Evolutionary conservation across 2,797 vertebrate genomes (phyloP), one percentile per base, ranked within the genome.

Genomic region (Rhabdomys pumilio): DNA sequence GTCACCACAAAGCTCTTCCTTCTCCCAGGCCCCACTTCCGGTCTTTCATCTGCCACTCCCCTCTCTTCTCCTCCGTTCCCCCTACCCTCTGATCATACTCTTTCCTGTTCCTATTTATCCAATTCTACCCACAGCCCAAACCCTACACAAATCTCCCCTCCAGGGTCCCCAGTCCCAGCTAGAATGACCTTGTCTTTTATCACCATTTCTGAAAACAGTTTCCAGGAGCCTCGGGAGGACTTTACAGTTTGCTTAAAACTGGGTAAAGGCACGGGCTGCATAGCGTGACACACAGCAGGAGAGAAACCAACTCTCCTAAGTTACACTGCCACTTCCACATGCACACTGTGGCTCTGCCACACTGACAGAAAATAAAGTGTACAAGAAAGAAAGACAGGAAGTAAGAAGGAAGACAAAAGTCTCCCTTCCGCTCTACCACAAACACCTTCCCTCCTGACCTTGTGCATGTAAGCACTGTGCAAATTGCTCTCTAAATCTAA

Each of bases 101-200:
- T 29, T 89, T 41, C 57, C 82, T 97, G 15, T 47, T 91, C 65
- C 24, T 6, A 94, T 95, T 80, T 75, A 82, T 47, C 15, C 38
- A 82, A 90, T 91, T 61, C 47, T 14, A 84, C 7, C 55, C 53
- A 57, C 14, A 22, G 31, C 93, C 89, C 76, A 55, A 80, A 83
- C 20, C 41, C 44, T 41, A 69, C 50, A 86, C n/a, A 82, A 76
- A 96, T 85, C 57, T 67, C 38, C 22, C 34, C 20, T 85, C 67
- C 11, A 79, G 92, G 1, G 76, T 53, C 22, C 29, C 13, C n/a
- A 22, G 59, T 59, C 55, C 80, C 41, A 81, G 41, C 1, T 47
- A n/a, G 53, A 90, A 55, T 73, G 47, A n/a, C 72, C 53, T 57
- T n/a, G 44, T 41, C 55, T 47, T 95, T 89, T 59, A 31, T 41